Percentiles rank a stretch among this genome's conserved stretches.
Conservation (phyloP, 1,140 invertebrate species). For the Euwallacea fornicatus region DNA sequence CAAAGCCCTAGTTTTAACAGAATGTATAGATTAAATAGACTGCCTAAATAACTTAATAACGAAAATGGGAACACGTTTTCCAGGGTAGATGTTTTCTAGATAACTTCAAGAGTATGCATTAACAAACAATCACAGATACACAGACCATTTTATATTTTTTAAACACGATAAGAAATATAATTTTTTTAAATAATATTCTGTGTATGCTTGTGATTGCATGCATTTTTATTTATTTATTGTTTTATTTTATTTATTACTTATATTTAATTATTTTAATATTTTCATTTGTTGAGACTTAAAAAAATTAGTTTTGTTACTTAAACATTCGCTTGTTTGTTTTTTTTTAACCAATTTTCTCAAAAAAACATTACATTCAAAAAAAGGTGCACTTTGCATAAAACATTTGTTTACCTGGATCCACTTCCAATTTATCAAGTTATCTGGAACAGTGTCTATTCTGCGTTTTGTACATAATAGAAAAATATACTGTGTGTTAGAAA, state of each 20-base stretch:
- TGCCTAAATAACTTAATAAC: slow-evolving; percentile 49
- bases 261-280: too few species aligned
- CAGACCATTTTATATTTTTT: too few species aligned
- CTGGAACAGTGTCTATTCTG: slow-evolving; percentile 6
- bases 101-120: neutral
- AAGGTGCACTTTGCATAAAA: too few species aligned
- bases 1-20: neutral
- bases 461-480: slow-evolving; percentile 24
- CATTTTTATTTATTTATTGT: neutral
- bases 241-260: neutral
- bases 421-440: neutral
- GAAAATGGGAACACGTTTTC: slow-evolving; percentile 53
- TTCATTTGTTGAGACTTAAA: too few species aligned
- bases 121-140: neutral
- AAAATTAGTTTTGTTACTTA: too few species aligned
- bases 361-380: too few species aligned
- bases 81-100: slow-evolving; percentile 57
- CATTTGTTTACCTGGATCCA: too few species aligned
- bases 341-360: too few species aligned
- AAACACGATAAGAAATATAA: too few species aligned
- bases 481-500: slow-evolving; percentile 35
- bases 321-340: too few species aligned
- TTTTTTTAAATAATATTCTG: too few species aligned
- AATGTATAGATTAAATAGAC: slow-evolving; percentile 13
- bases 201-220: too few species aligned